Base-by-base conservation (phyloP, 2,888 invertebrate genomes). In the Andricus quercusramuli region DNA sequence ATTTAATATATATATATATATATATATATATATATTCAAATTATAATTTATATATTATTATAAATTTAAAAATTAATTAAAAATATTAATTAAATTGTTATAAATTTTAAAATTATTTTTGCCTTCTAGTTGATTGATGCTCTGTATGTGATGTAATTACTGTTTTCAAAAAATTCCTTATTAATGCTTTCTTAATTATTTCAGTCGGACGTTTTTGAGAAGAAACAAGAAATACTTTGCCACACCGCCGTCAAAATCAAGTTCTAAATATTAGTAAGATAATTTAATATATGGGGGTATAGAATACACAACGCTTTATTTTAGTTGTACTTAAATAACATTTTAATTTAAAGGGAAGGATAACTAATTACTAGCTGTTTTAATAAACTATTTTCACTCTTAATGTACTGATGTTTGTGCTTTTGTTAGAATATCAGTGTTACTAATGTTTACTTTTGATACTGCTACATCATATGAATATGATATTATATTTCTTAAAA, bases 191-290 rank as follows among this genome's bases (percentile, higher is more conserved):
- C 74, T 79, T 79, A 83, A 65, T 80, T 62, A 59, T 89, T 87
- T 22, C 85, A 92, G 92, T 79, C 90, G 92, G 78, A 89, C 91
- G 29, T 92, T 92, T 83, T 85, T 90, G 84, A 89, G 88, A 64
- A 91, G 84, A 85, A 92, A 92, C 78, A 92, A 91, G 84, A 93
- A 92, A 80, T 93, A 91, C 79, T 93, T 93, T 77, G 92, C 91
- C 44, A 92, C 92, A 59, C 91, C 93, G 59, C 93, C 93, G 22
- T 90, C 91, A 78, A 91, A 90, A 56, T 11, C 56, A 15, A 56
- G 74, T 32, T 56, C 56, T 74, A 74, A 56, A 56, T 74, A 74
- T 56, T 56, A 74, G 15, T 59, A 56, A 74, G 22, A 15, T 29
- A 37, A n/a, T 56, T 56, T 29, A 51, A 37, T 13, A 37, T 17